These are phyloP conservation scores for Sitodiplosis mosellana DNA, from an alignment of 1,140 invertebrate genomes.

Conservation along the genomic window DNA sequence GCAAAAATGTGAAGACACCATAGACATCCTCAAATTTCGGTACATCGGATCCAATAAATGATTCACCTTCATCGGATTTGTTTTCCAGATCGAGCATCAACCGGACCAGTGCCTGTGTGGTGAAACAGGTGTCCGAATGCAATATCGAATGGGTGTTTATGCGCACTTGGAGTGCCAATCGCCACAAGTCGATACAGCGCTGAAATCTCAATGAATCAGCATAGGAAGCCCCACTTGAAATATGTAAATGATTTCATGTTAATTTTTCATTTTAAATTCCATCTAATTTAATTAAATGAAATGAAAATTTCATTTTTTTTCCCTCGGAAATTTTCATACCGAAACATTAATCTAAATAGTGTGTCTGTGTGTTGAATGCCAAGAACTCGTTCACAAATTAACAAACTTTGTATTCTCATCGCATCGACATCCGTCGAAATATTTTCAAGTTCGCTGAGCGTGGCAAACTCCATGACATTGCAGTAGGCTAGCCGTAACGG, in stretches of 20 bases:
- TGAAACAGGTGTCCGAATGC: slow-evolving; percentile 57
- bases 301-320: neutral
- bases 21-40: slow-evolving; percentile 54
- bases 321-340: slow-evolving; percentile 15
- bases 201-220: slow-evolving; percentile 70
- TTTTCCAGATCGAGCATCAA: slow-evolving; percentile 61
- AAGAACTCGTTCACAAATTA: slow-evolving; percentile 67
- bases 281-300: neutral
- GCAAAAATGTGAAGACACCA: slow-evolving; percentile 45
- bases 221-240: slow-evolving; percentile 61
- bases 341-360: slow-evolving; percentile 46
- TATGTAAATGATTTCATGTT: neutral
- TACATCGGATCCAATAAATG: slow-evolving; percentile 27
- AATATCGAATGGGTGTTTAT: slow-evolving; percentile 57
- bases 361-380: slow-evolving; percentile 68
- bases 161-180: slow-evolving; percentile 55
- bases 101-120: slow-evolving; percentile 57
- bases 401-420: slow-evolving; percentile 61
- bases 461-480: slow-evolving; percentile 49
- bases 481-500: slow-evolving; percentile 38
- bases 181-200: slow-evolving; percentile 70
- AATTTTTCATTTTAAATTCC: too few species aligned
- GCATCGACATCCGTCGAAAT: slow-evolving; percentile 57
- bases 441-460: slow-evolving; percentile 46
- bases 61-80: slow-evolving; percentile 31